Conservation (phyloP, 2,797 vertebrate genomes). For the Galaxias olidus region DNA sequence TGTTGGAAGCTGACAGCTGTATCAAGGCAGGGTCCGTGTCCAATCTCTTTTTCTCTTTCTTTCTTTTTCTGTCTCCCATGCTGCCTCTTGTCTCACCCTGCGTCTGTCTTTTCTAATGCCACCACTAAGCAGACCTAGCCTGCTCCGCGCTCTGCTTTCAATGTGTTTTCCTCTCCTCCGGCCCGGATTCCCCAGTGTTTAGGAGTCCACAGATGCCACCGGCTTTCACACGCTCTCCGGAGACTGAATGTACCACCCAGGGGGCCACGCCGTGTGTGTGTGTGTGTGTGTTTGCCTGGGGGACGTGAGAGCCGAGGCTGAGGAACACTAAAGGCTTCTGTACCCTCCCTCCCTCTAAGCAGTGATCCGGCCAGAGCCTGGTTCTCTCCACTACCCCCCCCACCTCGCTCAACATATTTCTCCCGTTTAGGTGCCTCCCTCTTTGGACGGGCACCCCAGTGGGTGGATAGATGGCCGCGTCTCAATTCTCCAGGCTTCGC, state of each 20-base stretch:
- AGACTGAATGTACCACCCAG: slow-evolving; percentile 33
- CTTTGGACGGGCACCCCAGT: no score
- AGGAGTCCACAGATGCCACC: slow-evolving; percentile 15
- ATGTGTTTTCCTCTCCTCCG: neutral
- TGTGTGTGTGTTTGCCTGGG: neutral
- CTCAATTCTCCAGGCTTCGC: no score
- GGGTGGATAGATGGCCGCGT: no score
- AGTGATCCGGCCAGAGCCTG: slow-evolving; percentile 30
- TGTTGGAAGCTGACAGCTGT: no score
- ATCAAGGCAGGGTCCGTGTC: no score
- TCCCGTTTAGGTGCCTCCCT: slow-evolving; percentile 41
- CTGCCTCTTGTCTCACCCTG: neutral
- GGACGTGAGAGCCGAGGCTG: slow-evolving; percentile 12
- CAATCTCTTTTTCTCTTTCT: no score
- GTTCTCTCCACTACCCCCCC: slow-evolving; percentile 27
- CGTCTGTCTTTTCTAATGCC: neutral
- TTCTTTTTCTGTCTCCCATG: no score
- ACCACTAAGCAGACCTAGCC: neutral
- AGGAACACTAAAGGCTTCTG: slow-evolving; percentile 32
- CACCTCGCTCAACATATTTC: slow-evolving; percentile 38
- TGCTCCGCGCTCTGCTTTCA: slow-evolving; percentile 3
- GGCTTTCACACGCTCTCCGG: slow-evolving; percentile 30
- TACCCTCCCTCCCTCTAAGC: slow-evolving; percentile 23
- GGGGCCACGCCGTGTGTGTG: slow-evolving; percentile 8
- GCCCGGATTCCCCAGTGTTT: slow-evolving; percentile 9